Evolutionary conservation across 2,888 invertebrate genomes (phyloP).

Genomic region (Eustalomyia histrio): DNA sequence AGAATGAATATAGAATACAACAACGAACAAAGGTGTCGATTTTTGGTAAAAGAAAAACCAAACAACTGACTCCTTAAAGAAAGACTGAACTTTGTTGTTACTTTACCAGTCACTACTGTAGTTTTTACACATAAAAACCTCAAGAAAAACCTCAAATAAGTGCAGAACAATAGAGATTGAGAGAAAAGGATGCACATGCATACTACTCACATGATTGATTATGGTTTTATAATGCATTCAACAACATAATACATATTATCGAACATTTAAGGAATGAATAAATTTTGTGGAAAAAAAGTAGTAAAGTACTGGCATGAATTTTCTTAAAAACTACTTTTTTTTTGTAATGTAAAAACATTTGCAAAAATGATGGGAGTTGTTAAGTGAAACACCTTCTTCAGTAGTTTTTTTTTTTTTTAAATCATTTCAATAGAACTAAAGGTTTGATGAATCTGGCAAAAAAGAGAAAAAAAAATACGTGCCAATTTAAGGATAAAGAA

Average conservation of each 20-base stretch:
- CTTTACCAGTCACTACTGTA: slow-evolving; percentile 22
- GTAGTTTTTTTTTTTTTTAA: slow-evolving; percentile 28
- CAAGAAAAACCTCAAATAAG: slow-evolving; percentile 41
- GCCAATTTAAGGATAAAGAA: not conserved
- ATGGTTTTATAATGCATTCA: slow-evolving; percentile 54
- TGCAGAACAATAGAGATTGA: slow-evolving; percentile 37
- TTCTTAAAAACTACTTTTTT: not conserved
- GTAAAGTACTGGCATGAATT: slow-evolving; percentile 31
- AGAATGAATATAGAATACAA: slow-evolving; percentile 6
- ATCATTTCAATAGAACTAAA: slow-evolving; percentile 9
- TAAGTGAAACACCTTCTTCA: slow-evolving; percentile 51
- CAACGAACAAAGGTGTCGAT: slow-evolving; percentile 60
- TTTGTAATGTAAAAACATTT: slow-evolving; percentile 19
- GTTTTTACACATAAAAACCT: slow-evolving; percentile 19
- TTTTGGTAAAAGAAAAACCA: slow-evolving; percentile 21
- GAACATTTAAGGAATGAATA: slow-evolving; percentile 27
- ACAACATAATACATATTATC: slow-evolving; percentile 15
- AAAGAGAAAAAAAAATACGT: too few relatives aligned
- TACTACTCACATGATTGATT: slow-evolving; percentile 58
- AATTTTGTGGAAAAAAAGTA: slow-evolving; percentile 31
- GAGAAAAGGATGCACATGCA: slow-evolving; percentile 36
- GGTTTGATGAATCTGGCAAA: slow-evolving; percentile 5
- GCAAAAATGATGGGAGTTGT: slow-evolving; percentile 37
- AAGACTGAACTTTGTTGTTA: slow-evolving; percentile 12
- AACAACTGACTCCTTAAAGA: slow-evolving; percentile 22